A percentile compares a stretch with the other conserved stretches of the same genome.
phyloP scores from a whole-genome alignment of 2,113 vertebrate genomes.

The Xiphophorus couchianus region DNA sequence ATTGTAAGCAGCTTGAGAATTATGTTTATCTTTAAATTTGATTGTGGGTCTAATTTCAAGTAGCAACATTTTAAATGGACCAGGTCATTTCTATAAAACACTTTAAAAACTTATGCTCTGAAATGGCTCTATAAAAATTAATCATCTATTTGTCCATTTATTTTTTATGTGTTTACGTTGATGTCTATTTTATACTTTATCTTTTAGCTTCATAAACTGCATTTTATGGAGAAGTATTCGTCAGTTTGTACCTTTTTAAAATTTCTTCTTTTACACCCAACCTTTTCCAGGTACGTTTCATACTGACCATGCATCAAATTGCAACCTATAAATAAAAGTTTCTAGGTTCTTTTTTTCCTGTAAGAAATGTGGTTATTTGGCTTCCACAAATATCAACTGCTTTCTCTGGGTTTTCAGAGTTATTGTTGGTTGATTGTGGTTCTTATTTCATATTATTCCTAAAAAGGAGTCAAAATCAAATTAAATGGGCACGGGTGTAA shows the following conservation, averaged over 20 bases:
- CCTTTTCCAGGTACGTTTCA: background rate
- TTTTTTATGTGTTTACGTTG: background rate
- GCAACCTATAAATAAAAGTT: background rate
- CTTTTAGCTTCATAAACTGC: background rate
- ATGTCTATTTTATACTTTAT: background rate
- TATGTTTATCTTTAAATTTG: background rate
- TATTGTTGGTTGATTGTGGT: too few relatives aligned
- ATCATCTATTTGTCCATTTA: background rate
- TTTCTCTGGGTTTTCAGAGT: too few relatives aligned
- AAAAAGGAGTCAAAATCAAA: too few relatives aligned
- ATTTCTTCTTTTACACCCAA: background rate
- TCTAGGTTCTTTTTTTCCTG: too few relatives aligned
- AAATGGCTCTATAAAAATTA: background rate
- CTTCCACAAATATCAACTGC: too few relatives aligned
- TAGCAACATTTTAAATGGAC: background rate
- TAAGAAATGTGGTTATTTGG: too few relatives aligned
- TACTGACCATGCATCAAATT: background rate
- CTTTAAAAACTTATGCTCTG: background rate
- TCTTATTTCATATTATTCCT: too few relatives aligned
- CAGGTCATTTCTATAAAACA: background rate
- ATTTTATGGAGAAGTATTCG: background rate
- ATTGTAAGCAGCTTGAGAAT: too few relatives aligned
- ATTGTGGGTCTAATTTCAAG: background rate
- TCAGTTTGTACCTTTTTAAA: background rate
- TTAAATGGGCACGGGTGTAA: too few relatives aligned